A percentile compares a stretch with the other conserved stretches of the same genome.
Conservation (phyloP, 2,113 vertebrate species). For the Podarcis raffonei region DNA sequence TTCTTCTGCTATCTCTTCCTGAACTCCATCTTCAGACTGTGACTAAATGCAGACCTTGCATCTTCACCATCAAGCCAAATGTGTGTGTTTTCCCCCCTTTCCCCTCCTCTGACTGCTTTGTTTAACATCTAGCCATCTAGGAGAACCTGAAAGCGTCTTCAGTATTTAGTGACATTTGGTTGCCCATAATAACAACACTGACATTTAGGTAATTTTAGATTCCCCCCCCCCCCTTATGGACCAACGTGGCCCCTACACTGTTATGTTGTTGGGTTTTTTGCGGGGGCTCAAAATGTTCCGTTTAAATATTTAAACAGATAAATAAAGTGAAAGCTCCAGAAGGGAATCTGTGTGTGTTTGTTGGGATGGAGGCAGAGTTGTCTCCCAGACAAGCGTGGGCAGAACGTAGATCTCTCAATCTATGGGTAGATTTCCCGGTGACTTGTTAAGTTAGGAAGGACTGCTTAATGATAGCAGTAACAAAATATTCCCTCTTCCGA, state of each 20-base stretch:
- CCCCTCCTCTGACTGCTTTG: too few species aligned
- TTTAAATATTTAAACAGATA: not conserved
- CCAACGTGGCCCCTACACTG: not conserved
- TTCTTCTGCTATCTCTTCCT: not conserved
- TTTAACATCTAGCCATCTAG: not conserved
- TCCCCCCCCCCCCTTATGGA: not conserved
- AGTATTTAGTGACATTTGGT: not conserved
- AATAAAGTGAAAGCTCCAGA: not conserved
- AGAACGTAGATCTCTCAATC: too few species aligned
- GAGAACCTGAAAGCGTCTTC: not conserved
- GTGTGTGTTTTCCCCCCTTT: not conserved
- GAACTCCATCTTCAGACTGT: not conserved
- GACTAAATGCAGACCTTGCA: not conserved
- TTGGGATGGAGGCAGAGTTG: not conserved
- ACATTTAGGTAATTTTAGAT: too few species aligned
- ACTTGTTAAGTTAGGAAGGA: too few species aligned
- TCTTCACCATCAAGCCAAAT: not conserved
- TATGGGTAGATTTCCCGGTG: too few species aligned
- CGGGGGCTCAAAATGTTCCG: not conserved
- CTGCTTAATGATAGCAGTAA: too few species aligned
- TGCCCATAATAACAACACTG: not conserved
- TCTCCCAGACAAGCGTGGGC: too few species aligned
- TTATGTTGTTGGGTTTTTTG: not conserved
- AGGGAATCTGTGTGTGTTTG: not conserved
- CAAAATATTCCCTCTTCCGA: too few species aligned